phyloP scores from a whole-genome alignment of 2,888 invertebrate genomes.

The Volucella zonaria region DNA sequence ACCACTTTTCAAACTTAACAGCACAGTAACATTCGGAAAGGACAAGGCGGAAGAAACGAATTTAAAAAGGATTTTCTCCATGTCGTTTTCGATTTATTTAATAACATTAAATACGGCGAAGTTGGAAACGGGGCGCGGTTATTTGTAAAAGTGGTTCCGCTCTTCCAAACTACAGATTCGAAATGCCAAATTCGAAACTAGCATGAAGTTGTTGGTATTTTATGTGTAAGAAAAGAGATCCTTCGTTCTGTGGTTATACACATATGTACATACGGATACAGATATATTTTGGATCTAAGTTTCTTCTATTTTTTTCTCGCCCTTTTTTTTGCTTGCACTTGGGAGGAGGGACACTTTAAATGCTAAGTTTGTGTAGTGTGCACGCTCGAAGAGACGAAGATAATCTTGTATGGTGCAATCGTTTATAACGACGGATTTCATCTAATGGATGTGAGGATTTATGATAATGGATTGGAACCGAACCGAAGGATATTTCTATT shows the following conservation, averaged over 20 bases:
- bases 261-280: neutral
- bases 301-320: constrained; percentile 14
- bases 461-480: constrained; percentile 70
- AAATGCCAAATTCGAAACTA: constrained; percentile 4
- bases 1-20: constrained; percentile 65
- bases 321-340: constrained; percentile 51
- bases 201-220: constrained; percentile 46
- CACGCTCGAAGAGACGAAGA: constrained; percentile 39
- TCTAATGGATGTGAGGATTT: constrained; percentile 72
- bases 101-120: constrained; percentile 60
- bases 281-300: constrained; percentile 67
- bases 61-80: constrained; percentile 67
- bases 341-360: constrained; percentile 40
- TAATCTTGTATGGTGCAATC: constrained; percentile 67
- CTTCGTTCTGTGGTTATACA: neutral
- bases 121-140: constrained; percentile 24
- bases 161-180: constrained; percentile 9
- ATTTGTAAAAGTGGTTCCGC: too few relatives aligned
- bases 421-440: constrained; percentile 68
- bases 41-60: constrained; percentile 33
- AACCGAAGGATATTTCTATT: constrained; percentile 43
- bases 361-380: constrained; percentile 52
- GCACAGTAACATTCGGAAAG: constrained; percentile 25
- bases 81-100: constrained; percentile 72
- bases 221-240: constrained; percentile 21